phyloP scores from a whole-genome alignment of 2,113 vertebrate species.

The Tragelaphus strepsiceros region DNA sequence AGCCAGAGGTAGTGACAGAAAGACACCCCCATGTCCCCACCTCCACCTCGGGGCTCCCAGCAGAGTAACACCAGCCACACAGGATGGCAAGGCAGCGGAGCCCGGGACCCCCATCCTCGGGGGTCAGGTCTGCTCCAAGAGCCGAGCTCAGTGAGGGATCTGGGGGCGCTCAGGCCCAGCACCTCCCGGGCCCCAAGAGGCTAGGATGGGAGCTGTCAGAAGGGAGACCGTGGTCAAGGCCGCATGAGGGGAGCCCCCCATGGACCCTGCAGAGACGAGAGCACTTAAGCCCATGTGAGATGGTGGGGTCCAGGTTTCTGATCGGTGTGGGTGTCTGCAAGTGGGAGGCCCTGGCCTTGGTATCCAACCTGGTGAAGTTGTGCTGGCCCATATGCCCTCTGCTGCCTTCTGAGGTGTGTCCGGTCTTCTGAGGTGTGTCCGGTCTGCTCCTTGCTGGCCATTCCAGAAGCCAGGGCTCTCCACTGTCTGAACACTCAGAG shows the following conservation, averaged over 20 bases:
- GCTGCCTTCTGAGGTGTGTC: constrained; percentile 57
- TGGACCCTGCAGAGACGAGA: background rate
- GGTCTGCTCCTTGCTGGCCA: constrained; percentile 71
- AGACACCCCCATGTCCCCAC: accelerated
- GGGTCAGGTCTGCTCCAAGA: too few relatives aligned
- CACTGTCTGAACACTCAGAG: constrained; percentile 75
- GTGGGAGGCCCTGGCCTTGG: background rate
- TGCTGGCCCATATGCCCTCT: background rate
- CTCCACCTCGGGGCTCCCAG: accelerated
- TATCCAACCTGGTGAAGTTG: background rate
- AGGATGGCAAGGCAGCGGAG: background rate
- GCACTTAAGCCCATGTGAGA: background rate
- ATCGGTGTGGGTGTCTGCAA: accelerated
- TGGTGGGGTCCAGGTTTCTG: accelerated
- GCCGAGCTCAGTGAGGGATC: accelerated
- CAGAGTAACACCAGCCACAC: background rate
- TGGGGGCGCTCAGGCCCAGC: too few relatives aligned
- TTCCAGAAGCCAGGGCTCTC: constrained; percentile 77
- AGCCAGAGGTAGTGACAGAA: background rate
- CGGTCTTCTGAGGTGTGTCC: constrained; percentile 69
- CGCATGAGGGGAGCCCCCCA: background rate
- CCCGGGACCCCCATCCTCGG: background rate
- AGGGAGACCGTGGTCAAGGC: background rate
- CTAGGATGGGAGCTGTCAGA: background rate
- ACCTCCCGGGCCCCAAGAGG: accelerated